A percentile compares a stretch with the other conserved stretches of the same genome.
phyloP scores from a whole-genome alignment of 2,797 vertebrate genomes.

The Knipowitschia caucasica region DNA sequence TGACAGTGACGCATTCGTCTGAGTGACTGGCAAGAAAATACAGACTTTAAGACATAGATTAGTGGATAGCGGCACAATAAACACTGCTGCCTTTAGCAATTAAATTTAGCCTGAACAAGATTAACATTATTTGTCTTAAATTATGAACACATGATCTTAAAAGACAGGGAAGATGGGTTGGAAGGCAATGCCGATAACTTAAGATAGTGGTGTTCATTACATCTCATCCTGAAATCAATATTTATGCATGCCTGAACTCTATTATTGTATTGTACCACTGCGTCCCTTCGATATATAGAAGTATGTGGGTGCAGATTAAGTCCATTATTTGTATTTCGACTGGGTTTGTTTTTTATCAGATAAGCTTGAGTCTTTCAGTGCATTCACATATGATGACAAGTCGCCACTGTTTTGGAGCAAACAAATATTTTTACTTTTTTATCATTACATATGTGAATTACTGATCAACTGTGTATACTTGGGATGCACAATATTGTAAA shows the following conservation, averaged over 20 bases:
- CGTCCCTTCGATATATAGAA: neutral
- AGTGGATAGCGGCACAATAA: conserved; percentile 11
- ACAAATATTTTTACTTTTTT: too few relatives aligned
- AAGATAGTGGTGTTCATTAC: neutral
- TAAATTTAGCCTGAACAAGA: conserved; percentile 17
- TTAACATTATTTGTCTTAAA: conserved; percentile 11
- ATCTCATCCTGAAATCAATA: neutral
- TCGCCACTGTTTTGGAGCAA: too few relatives aligned
- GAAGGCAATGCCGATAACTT: conserved; percentile 5
- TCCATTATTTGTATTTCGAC: too few relatives aligned
- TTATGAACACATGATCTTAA: conserved; percentile 3
- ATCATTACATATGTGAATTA: too few relatives aligned
- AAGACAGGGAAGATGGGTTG: neutral
- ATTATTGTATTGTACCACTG: neutral
- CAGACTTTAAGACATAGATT: conserved; percentile 9
- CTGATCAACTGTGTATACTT: too few relatives aligned
- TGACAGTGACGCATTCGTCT: conserved; percentile 9
- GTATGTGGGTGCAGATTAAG: neutral
- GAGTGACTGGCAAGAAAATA: conserved; percentile 21
- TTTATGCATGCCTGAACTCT: neutral
- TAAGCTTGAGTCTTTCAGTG: too few relatives aligned
- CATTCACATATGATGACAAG: too few relatives aligned
- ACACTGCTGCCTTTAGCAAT: conserved; percentile 19
- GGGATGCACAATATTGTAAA: too few relatives aligned
- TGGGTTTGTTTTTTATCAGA: too few relatives aligned